These are phyloP conservation scores for Sinosuthora webbiana DNA, from an alignment of 2,113 vertebrate species.

Conservation along the genomic window DNA sequence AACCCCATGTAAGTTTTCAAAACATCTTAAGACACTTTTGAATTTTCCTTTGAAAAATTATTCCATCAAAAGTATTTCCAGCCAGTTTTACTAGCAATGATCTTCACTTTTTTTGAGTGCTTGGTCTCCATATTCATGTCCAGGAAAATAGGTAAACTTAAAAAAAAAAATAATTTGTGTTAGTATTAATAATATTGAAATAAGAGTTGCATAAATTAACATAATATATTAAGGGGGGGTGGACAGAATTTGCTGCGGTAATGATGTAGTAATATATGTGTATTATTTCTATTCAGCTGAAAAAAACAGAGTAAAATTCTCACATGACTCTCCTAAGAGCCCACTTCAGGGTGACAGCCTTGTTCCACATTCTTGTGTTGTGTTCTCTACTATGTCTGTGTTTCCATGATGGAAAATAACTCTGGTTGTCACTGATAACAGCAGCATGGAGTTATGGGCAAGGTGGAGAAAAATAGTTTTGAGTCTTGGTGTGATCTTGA, in stretches of 20 bases:
- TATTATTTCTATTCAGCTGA: neutral
- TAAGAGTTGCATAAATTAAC: neutral
- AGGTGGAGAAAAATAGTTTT: neutral
- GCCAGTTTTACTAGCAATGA: neutral
- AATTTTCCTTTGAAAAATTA: slow-evolving; percentile 3
- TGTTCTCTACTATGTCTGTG: neutral
- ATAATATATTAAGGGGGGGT: neutral
- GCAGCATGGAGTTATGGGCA: neutral
- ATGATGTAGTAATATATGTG: neutral
- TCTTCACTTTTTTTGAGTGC: neutral
- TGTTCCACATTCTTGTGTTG: neutral
- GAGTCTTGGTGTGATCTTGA: slow-evolving; percentile 6
- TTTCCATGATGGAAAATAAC: neutral
- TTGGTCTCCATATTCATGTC: neutral
- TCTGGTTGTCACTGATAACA: neutral
- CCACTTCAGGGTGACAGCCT: neutral
- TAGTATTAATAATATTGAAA: neutral
- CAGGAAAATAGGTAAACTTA: neutral
- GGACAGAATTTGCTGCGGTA: neutral
- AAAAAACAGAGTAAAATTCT: neutral
- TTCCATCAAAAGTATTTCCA: neutral
- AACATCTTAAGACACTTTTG: neutral
- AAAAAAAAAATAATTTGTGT: neutral
- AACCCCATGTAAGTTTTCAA: neutral
- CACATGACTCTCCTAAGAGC: neutral